Evolutionary conservation across 2,113 vertebrate genomes (phyloP).

Genomic region (Ailurus styani): DNA sequence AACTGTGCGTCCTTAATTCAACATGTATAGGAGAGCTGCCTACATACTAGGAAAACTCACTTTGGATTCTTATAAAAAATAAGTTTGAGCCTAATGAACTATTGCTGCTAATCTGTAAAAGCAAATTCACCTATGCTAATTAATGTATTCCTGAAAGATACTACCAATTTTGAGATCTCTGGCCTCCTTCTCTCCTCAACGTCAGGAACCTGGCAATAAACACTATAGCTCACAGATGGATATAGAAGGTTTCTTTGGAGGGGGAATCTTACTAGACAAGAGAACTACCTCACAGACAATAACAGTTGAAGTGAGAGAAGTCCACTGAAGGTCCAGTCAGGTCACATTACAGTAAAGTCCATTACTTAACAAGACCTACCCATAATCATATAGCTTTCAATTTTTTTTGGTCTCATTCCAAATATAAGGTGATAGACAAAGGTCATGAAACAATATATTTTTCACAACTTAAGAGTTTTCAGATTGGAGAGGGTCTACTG

Average conservation of each 20-base stretch:
- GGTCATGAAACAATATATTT: background rate
- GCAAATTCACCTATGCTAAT: background rate
- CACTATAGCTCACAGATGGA: background rate
- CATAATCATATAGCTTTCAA: background rate
- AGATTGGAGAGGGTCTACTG: background rate
- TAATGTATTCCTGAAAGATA: background rate
- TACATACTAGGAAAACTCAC: background rate
- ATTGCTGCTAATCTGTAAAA: background rate
- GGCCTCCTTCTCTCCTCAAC: background rate
- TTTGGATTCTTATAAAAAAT: background rate
- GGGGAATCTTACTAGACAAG: background rate
- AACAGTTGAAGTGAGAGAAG: background rate
- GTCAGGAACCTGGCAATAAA: background rate
- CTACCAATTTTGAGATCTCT: background rate
- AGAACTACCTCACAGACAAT: background rate
- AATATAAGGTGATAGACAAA: background rate
- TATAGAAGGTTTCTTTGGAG: background rate
- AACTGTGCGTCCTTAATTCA: background rate
- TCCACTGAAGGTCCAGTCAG: background rate
- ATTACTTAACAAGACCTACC: background rate
- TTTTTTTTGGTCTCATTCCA: background rate
- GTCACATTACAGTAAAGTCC: background rate
- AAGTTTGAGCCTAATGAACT: background rate
- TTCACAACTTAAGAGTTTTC: background rate
- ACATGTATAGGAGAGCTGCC: background rate